phyloP scores from a whole-genome alignment of 1,140 invertebrate genomes.

The Drosophila aff. region DNA sequence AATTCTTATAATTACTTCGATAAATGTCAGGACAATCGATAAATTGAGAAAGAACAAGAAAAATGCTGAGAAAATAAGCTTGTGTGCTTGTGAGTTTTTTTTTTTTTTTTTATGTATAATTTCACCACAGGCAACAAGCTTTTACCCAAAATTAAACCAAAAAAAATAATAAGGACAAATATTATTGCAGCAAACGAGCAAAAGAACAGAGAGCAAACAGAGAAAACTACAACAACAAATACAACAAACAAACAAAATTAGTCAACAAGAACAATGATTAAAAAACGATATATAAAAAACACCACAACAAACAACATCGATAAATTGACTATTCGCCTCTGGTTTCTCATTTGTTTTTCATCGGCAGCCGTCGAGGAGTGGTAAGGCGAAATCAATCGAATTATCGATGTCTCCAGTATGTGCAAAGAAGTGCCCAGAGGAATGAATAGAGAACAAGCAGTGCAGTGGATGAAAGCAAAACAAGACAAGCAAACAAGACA shows the following conservation, averaged over 20 bases:
- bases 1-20: conserved; percentile 4
- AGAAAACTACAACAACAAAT: conserved; percentile 1
- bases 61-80: not conserved
- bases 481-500: not conserved
- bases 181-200: not conserved
- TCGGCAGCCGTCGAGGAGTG: conserved; percentile 28
- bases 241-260: not conserved
- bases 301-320: conserved; percentile 26
- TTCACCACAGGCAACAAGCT: not conserved
- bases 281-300: not conserved
- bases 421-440: conserved; percentile 11
- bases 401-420: conserved; percentile 33
- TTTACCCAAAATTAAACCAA: not conserved
- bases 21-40: conserved; percentile 18
- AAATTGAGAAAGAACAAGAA: not conserved
- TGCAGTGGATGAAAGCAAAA: not conserved
- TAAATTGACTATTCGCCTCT: conserved; percentile 34
- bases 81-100: not conserved
- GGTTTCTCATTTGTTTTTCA: conserved; percentile 47
- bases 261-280: not conserved
- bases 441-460: conserved; percentile 6
- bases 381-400: conserved; percentile 6
- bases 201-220: conserved; percentile 12
- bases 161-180: not conserved
- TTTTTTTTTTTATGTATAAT: not conserved